Evolutionary conservation across 2,888 invertebrate species (phyloP), one percentile per base, ranked within the genome.

Genomic region (Ptychoptera albimana): DNA sequence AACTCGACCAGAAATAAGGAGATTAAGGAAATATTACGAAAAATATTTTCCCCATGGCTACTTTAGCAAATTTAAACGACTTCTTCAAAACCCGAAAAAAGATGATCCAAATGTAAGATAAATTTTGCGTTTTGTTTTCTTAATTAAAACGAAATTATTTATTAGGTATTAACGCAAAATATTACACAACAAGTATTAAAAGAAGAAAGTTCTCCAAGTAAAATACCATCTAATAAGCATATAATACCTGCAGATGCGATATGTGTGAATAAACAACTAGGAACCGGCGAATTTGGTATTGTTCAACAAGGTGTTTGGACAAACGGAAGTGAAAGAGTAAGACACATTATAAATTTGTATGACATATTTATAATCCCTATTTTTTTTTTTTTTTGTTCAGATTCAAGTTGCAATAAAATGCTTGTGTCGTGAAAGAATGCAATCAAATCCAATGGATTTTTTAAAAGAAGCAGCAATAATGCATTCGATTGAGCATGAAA

Each of bases 291-390:
- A 64, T 98, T 98, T 69, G 97, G 97, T 5, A 86, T 92, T 11
- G 97, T 98, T 1, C 94, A 94, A 60, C 96, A 94, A 66, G 97
- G 94, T 3, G 87, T 92, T 8, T 96, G 94, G 94, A 88, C 87
- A 41, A 89, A 92, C 58, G 89, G 89, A 53, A 89, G 85, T 46
- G 88, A 92, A 66, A 74, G 91, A 67, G 86, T 88, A 64, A 67
- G 23, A 23, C 3, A 23, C 23, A 69, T 58, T 46, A 34, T 45
- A 52, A 45, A 48, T 41, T 32, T 29, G 23, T 37, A 14, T 32
- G 36, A 35, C 40, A 12, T 13, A 11, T 15, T 9, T 31, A n/a
- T 4, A 37, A 37, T 49, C 34, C 10, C 11, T 11, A 23, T 35
- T 15, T 12, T 30, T 38, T 40, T 41, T 8, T 42, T 35, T 2